Conservation (phyloP, 2,113 vertebrate genomes). For the Epinephelus lanceolatus region DNA sequence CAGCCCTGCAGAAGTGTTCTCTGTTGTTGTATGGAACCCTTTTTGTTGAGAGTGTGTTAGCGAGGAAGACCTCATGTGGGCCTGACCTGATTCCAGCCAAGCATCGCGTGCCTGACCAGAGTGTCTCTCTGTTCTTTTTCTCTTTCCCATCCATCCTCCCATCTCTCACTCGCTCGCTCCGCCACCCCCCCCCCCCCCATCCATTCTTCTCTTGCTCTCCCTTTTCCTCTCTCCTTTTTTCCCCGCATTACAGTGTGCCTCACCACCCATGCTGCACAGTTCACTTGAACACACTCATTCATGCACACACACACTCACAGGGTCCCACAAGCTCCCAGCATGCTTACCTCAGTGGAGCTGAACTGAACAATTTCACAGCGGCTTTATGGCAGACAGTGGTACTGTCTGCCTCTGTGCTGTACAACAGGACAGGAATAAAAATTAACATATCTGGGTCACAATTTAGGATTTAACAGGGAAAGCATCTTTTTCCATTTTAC, state of each 20-base stretch:
- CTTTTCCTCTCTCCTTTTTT: constrained; percentile 16
- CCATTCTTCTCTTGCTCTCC: constrained; percentile 54
- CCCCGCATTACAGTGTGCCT: constrained; percentile 69
- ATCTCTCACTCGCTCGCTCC: constrained; percentile 29
- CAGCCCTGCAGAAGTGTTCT: constrained; percentile 20
- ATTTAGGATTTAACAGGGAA: constrained; percentile 3
- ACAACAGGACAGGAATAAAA: neutral
- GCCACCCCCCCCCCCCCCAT: neutral
- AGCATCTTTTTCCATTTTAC: constrained; percentile 4
- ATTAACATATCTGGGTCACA: constrained; percentile 32
- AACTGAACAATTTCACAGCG: constrained; percentile 42
- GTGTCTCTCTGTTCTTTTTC: constrained; percentile 64
- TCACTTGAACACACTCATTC: constrained; percentile 48
- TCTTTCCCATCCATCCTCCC: constrained; percentile 52
- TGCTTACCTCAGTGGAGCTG: constrained; percentile 52
- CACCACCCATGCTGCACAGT: constrained; percentile 64
- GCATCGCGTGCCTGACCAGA: constrained; percentile 78
- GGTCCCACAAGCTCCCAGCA: constrained; percentile 38
- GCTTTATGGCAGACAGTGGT: constrained; percentile 28
- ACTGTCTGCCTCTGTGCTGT: constrained; percentile 19
- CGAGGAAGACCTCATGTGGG: constrained; percentile 70
- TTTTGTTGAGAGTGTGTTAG: constrained; percentile 44
- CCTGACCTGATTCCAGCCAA: constrained; percentile 82
- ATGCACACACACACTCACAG: constrained; percentile 19
- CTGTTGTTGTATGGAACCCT: constrained; percentile 38